Evolutionary conservation across 2,797 vertebrate genomes (phyloP).

Genomic region (Balearica regulorum): DNA sequence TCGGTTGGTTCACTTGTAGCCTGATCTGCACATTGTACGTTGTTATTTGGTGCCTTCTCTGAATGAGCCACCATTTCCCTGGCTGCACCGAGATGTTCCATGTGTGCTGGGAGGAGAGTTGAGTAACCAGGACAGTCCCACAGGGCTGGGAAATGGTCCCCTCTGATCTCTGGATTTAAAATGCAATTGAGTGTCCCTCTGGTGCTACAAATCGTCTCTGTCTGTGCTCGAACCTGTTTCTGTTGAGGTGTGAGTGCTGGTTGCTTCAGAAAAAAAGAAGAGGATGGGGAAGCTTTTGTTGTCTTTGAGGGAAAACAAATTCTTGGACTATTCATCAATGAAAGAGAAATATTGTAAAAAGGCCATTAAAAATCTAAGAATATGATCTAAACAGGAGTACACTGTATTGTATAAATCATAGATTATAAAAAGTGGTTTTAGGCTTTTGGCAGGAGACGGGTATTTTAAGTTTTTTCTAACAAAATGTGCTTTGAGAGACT

Average conservation of each 20-base stretch:
- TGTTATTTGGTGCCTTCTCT: neutral
- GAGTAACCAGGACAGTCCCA: neutral
- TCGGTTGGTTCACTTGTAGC: rapidly evolving
- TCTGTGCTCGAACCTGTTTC: neutral
- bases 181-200: rapidly evolving
- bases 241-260: neutral
- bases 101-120: rapidly evolving
- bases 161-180: neutral
- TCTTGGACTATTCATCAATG: neutral
- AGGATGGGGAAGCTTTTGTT: neutral
- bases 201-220: neutral
- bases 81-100: neutral
- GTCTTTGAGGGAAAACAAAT: neutral
- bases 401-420: too few relatives aligned
- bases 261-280: neutral
- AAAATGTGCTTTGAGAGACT: neutral
- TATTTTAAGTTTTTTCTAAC: neutral
- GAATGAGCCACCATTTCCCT: rapidly evolving
- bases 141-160: neutral
- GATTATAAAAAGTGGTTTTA: neutral
- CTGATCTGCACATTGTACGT: neutral
- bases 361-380: neutral
- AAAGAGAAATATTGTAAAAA: neutral
- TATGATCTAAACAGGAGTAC: too few relatives aligned
- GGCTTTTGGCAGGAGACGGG: neutral